Percentiles rank a stretch among this genome's conserved stretches.
phyloP scores from a whole-genome alignment of 2,888 invertebrate species.

The Amblyjoppa fuscipennis region DNA sequence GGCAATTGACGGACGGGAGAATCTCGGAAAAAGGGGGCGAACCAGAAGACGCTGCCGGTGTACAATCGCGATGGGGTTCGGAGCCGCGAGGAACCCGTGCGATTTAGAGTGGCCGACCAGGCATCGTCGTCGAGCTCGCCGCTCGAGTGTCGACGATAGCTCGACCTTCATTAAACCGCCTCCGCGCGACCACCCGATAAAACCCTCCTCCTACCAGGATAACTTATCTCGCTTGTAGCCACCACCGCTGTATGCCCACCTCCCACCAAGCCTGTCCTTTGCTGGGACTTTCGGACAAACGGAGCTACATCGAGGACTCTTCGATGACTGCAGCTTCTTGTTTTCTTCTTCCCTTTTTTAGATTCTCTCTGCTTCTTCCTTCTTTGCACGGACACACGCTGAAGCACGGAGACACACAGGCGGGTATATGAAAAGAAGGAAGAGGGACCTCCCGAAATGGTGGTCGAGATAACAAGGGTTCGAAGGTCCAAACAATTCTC shows the following conservation, averaged over 20 bases:
- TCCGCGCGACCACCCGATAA: slow-evolving; percentile 75
- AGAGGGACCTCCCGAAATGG: slow-evolving; percentile 61
- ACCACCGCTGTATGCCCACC: slow-evolving; percentile 45
- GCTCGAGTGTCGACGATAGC: slow-evolving; percentile 65
- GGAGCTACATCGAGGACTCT: slow-evolving; percentile 65
- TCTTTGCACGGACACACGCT: slow-evolving; percentile 4
- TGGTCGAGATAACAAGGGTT: slow-evolving; percentile 81
- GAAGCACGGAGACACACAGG: background rate
- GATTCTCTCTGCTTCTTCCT: slow-evolving; percentile 31
- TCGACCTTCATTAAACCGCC: slow-evolving; percentile 81
- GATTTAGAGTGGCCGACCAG: slow-evolving; percentile 56
- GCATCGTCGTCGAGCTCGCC: slow-evolving; percentile 42
- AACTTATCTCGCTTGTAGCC: slow-evolving; percentile 77
- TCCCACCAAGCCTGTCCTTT: slow-evolving; percentile 60
- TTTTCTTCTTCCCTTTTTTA: slow-evolving; percentile 44
- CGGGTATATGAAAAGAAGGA: slow-evolving; percentile 25
- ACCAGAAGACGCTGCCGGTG: slow-evolving; percentile 42
- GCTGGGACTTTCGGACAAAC: slow-evolving; percentile 57
- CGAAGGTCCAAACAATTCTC: slow-evolving; percentile 76
- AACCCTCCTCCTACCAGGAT: slow-evolving; percentile 75
- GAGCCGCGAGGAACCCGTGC: slow-evolving; percentile 33
- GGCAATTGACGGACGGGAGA: slow-evolving; percentile 65
- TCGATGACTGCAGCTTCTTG: slow-evolving; percentile 48
- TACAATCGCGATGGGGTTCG: slow-evolving; percentile 60
- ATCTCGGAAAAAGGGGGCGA: slow-evolving; percentile 48